Evolutionary conservation across 2,797 vertebrate species (phyloP), one percentile per base, ranked within the genome.

Genomic region (Hozukius guyotensis): DNA sequence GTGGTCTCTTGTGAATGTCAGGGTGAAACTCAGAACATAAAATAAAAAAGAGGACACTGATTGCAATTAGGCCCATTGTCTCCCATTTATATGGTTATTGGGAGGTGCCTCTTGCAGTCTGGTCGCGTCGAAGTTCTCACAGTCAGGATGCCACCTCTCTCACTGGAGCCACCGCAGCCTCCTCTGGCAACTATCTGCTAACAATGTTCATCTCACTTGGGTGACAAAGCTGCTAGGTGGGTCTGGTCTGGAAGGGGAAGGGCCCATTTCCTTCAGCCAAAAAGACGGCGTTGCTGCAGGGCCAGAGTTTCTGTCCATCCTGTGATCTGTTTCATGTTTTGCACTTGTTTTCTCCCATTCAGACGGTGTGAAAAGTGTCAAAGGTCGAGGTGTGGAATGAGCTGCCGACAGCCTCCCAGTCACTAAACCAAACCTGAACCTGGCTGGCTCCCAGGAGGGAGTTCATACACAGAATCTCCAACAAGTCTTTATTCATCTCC

Each of bases 101-200:
- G 94, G 86, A 83, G 88, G 79, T 88, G 89, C 73, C 89, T 81
- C 91, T 91, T 69, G 77, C 86, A 80, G 88, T 78, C 85, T 80
- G 89, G 18, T 82, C 75, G 93, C 81, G 94, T 95, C 89, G 82
- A 94, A 94, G 93, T 97, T 96, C 96, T 96, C 95, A 96, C 96
- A 95, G 91, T 94, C 91, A 94, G 85, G 92, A 94, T 75, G 85
- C 93, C 93, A 81, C 75, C 91, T 91, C 89, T 84, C 88, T 85
- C 82, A 78, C 82, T 72, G 89, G 87, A 89, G 89, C 75, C 71
- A 72, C 86, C 52, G 67, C n/a, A 90, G 90, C 85, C 85, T 90
- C 88, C 83, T 92, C 93, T 97, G 93, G 95, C 96, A 97, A 96
- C 94, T 97, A 97, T 95, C 95, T 97, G 96, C 95, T 95, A 97